Evolutionary conservation across 2,888 invertebrate species (phyloP), one percentile per base, ranked within the genome.

Genomic region (Ypsolopha scabrella): DNA sequence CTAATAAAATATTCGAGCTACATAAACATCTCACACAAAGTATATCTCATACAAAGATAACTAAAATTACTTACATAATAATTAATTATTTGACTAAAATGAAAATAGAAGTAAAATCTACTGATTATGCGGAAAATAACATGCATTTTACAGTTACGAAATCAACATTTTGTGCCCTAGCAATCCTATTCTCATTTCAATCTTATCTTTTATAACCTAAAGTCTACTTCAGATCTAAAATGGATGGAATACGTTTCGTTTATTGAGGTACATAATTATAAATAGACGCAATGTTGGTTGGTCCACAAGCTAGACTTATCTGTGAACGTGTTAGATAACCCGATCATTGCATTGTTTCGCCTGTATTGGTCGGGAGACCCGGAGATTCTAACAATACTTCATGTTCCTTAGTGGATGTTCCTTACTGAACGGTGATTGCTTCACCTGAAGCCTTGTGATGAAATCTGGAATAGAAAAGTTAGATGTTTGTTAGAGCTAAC

Each of bases 121-220:
- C 10, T 46, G 6, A 10, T 43, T 43, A 43, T 43, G 38, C 48
- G 36, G 36, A 48, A 6, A 14, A 37, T 34, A 34, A 6, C 41
- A 47, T 37, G 11, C 36, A 24, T 51, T 44, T n/a, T 33, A 24
- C 36, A 6, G 9, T 4, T n/a, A 33, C 34, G 10, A 43, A 48
- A 52, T 9, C 7, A 13, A 9, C 58, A 60, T 59, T 71, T 69
- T 71, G 68, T 69, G 70, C 64, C 64, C 67, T 69, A 66, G 53
- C 54, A 72, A 74, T 83, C 83, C 83, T 85, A 83, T 85, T 85
- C 68, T 79, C 82, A 81, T 81, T 81, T 80, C 67, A 81, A 77
- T 81, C 81, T 8, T 38, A 48, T 51, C 47, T 33, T 47, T 37
- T 4, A n/a, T 37, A 14, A 47, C 43, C 43, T 37, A 35, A 38